A percentile compares a stretch with the other conserved stretches of the same genome.
These are phyloP conservation scores for Cassiopea andromeda DNA, from an alignment of 30 jellyfish, hydroid and myxozoan species.

Conservation along the genomic window DNA sequence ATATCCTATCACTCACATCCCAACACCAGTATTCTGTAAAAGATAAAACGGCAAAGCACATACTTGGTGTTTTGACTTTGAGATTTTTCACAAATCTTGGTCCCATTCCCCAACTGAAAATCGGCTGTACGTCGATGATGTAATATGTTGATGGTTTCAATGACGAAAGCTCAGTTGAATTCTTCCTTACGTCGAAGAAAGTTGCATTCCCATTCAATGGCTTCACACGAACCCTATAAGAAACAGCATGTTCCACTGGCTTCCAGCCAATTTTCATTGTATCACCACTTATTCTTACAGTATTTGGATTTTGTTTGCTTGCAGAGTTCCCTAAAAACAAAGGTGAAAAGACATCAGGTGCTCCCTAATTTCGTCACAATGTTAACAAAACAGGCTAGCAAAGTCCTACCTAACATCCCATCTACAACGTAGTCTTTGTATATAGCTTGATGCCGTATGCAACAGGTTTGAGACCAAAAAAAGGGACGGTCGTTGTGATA, in stretches of 20 bases:
- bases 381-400: no score
- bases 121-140: conserved; percentile 41
- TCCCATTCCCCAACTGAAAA: conserved; percentile 56
- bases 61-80: conserved; percentile 56
- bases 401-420: background rate
- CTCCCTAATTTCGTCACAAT: background rate
- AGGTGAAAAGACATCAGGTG: background rate
- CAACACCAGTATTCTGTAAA: no score
- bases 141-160: conserved; percentile 44
- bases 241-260: conserved; percentile 14
- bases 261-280: conserved; percentile 28
- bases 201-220: conserved; percentile 27
- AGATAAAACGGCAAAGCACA: background rate
- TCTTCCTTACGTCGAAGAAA: background rate
- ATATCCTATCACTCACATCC: no score
- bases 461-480: no score
- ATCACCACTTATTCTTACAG: background rate
- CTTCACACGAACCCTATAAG: conserved; percentile 6
- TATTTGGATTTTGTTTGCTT: background rate
- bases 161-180: conserved; percentile 21
- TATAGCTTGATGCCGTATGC: no score
- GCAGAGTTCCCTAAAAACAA: background rate
- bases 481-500: no score
- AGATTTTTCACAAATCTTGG: conserved; percentile 41
- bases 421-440: background rate